phyloP scores from a whole-genome alignment of 2,113 vertebrate species.

The Melanotaenia duboulayi region DNA sequence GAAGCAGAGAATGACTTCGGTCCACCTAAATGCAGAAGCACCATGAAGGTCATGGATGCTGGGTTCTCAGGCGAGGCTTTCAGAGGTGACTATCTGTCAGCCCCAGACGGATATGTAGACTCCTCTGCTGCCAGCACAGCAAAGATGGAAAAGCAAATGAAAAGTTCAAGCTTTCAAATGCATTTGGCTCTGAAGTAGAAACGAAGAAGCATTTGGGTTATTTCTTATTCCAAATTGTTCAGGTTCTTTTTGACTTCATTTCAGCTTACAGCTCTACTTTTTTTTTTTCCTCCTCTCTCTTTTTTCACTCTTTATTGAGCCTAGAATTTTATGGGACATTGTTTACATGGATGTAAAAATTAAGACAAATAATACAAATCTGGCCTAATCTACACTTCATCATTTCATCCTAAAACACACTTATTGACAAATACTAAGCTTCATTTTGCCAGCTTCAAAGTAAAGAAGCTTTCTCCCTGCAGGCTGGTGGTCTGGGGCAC shows the following conservation, averaged over 20 bases:
- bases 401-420: not conserved
- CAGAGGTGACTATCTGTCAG: conserved; percentile 46
- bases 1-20: conserved; percentile 78
- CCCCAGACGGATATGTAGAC: conserved; percentile 55
- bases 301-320: conserved; percentile 7
- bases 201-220: not conserved
- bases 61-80: conserved; percentile 48
- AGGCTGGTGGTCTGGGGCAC: not conserved
- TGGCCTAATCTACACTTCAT: too few relatives aligned
- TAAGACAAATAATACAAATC: too few relatives aligned
- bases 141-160: conserved; percentile 30
- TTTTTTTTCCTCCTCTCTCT: conserved; percentile 18
- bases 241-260: not conserved
- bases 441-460: conserved; percentile 32
- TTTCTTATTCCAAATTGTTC: not conserved
- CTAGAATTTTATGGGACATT: too few relatives aligned
- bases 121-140: conserved; percentile 17
- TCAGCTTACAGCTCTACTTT: not conserved
- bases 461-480: conserved; percentile 2
- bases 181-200: conserved; percentile 10
- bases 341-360: too few relatives aligned
- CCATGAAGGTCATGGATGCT: conserved; percentile 61
- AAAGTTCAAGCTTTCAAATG: conserved; percentile 14
- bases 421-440: conserved; percentile 27
- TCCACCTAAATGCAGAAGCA: conserved; percentile 58